phyloP scores from a whole-genome alignment of 2,113 vertebrate species.

The Anarrhichthys ocellatus region DNA sequence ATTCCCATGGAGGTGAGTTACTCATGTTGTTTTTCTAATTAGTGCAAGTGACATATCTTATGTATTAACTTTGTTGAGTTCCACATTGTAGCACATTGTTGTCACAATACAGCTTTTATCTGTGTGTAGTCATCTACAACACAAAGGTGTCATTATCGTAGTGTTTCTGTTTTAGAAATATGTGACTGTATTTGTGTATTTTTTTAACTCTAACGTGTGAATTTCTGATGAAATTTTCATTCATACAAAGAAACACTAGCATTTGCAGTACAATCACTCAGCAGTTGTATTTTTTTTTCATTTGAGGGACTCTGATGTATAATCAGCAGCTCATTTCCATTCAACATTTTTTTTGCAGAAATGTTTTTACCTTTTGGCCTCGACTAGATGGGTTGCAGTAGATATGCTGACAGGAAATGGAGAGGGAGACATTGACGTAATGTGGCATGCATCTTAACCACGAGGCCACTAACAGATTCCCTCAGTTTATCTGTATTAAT shows the following conservation, averaged over 20 bases:
- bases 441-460: neutral
- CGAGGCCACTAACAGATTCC: neutral
- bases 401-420: neutral
- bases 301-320: neutral
- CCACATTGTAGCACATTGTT: neutral
- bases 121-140: neutral
- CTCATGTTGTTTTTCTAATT: neutral
- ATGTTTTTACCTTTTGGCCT: neutral
- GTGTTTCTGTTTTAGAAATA: neutral
- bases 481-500: neutral
- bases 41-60: neutral
- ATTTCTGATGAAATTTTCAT: neutral
- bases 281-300: neutral
- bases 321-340: neutral
- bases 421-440: neutral
- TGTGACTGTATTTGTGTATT: neutral
- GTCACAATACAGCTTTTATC: neutral
- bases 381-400: neutral
- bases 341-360: neutral
- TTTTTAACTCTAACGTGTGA: neutral
- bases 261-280: neutral
- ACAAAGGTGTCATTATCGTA: neutral
- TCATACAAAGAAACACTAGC: neutral
- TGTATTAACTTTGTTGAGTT: neutral
- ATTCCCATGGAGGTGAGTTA: constrained; percentile 92